These are phyloP conservation scores for Zapus hudsonius DNA, from an alignment of 2,113 vertebrate genomes.

Conservation along the genomic window DNA sequence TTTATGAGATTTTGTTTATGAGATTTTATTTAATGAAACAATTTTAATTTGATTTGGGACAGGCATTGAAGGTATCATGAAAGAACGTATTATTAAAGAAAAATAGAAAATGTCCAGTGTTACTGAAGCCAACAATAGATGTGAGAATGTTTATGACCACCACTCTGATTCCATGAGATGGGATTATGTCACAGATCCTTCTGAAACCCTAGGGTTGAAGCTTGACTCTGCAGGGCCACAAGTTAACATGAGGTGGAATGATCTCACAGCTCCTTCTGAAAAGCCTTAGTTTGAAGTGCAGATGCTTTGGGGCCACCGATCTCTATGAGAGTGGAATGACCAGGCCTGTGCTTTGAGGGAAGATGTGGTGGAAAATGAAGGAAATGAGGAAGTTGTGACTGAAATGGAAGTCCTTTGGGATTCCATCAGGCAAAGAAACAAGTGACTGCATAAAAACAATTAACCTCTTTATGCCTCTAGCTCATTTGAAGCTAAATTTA, in stretches of 20 bases:
- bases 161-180: too few species aligned
- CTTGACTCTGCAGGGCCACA: neutral
- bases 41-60: neutral
- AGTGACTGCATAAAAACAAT: neutral
- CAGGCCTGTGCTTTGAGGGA: neutral
- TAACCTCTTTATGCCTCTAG: neutral
- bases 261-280: neutral
- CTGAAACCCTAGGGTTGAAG: neutral
- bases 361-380: neutral
- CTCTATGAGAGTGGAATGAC: too few species aligned
- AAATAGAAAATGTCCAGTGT: neutral
- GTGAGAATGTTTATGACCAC: too few species aligned
- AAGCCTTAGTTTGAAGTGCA: neutral
- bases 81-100: neutral
- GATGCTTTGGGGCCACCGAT: too few species aligned
- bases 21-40: neutral
- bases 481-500: neutral
- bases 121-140: neutral
- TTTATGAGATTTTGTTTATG: neutral
- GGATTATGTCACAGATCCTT: too few species aligned
- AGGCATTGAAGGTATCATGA: neutral
- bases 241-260: neutral
- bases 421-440: neutral
- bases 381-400: neutral
- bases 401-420: neutral